Evolutionary conservation across 2,113 vertebrate species (phyloP).

Genomic region (Conger conger): DNA sequence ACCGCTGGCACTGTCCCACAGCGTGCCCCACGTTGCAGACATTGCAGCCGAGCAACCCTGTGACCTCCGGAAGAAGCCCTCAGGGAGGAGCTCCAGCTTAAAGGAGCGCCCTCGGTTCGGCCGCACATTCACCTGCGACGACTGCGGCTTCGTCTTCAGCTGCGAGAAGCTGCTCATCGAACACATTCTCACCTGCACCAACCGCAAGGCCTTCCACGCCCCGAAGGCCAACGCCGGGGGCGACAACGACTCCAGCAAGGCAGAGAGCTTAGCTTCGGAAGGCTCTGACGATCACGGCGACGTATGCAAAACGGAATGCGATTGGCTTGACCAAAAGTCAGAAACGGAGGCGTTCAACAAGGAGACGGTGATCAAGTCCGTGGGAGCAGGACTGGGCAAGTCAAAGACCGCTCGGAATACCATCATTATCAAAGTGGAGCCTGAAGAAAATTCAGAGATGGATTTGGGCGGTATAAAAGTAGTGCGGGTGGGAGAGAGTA

Average conservation of each 20-base stretch:
- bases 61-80: slow-evolving; percentile 82
- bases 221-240: slow-evolving; percentile 62
- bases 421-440: slow-evolving; percentile 87
- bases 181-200: slow-evolving; percentile 92
- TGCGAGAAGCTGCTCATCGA: slow-evolving; percentile 95
- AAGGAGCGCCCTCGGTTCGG: slow-evolving; percentile 93
- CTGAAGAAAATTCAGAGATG: slow-evolving; percentile 75
- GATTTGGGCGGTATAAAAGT: slow-evolving; percentile 81
- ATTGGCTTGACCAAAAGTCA: slow-evolving; percentile 68
- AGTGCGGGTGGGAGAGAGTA: slow-evolving; percentile 74
- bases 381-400: slow-evolving; percentile 73
- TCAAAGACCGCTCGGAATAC: slow-evolving; percentile 72
- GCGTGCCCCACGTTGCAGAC: slow-evolving; percentile 34
- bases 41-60: slow-evolving; percentile 71
- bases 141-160: slow-evolving; percentile 97
- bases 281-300: slow-evolving; percentile 70
- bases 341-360: slow-evolving; percentile 37
- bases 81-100: slow-evolving; percentile 73
- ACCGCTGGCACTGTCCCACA: slow-evolving; percentile 16
- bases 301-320: slow-evolving; percentile 77
- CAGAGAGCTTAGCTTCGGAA: slow-evolving; percentile 79
- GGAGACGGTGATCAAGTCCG: slow-evolving; percentile 54
- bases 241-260: slow-evolving; percentile 78
- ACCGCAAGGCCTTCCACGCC: slow-evolving; percentile 84
- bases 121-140: slow-evolving; percentile 95